A percentile compares a stretch with the other conserved stretches of the same genome.
Evolutionary conservation across 1,140 invertebrate species (phyloP).

Genomic region (Coenobita brevimanus): DNA sequence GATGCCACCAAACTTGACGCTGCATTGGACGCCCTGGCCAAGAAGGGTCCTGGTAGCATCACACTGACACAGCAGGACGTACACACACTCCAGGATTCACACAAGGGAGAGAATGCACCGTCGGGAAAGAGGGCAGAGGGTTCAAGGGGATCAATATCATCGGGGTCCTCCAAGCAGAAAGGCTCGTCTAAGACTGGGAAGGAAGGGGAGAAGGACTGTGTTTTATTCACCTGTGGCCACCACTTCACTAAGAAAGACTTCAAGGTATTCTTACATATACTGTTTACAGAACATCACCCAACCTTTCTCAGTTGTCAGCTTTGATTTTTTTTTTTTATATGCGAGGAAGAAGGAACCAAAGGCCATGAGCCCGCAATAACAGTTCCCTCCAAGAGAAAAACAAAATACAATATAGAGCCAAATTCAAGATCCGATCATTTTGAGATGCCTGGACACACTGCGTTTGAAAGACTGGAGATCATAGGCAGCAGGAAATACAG

Average conservation of each 20-base stretch:
- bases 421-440: too few species aligned
- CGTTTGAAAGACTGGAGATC: too few species aligned
- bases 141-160: conserved; percentile 19
- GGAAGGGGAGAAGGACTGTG: conserved; percentile 59
- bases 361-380: too few species aligned
- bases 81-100: neutral
- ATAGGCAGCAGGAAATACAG: too few species aligned
- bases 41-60: conserved; percentile 42
- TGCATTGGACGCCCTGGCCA: conserved; percentile 36
- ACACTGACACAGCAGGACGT: conserved; percentile 36
- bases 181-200: neutral
- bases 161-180: conserved; percentile 38
- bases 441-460: too few species aligned
- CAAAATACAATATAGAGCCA: too few species aligned
- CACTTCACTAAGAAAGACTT: conserved; percentile 65
- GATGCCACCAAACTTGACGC: conserved; percentile 31
- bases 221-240: conserved; percentile 64
- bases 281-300: too few species aligned
- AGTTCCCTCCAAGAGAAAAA: too few species aligned
- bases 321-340: too few species aligned
- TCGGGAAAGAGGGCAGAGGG: conserved; percentile 8
- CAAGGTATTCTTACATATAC: too few species aligned
- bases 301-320: too few species aligned
- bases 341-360: too few species aligned
- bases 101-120: conserved; percentile 27